These are phyloP conservation scores for Lysiphlebus fabarum DNA, from an alignment of 1,140 invertebrate species.

Conservation along the genomic window DNA sequence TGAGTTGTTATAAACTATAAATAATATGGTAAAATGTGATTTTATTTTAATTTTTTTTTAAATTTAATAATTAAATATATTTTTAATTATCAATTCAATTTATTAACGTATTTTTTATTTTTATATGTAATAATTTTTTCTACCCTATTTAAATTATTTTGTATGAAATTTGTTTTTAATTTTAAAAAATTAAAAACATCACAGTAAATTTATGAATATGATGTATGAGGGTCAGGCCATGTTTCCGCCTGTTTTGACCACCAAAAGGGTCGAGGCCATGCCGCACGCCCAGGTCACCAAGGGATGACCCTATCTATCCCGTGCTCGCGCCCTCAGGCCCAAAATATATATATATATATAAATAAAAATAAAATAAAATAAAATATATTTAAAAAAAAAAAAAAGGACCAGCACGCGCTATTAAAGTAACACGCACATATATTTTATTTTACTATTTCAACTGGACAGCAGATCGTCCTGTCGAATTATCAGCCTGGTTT, in stretches of 20 bases:
- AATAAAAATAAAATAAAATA: background rate
- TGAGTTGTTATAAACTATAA: too few species aligned
- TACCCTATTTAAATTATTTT: conserved; percentile 14
- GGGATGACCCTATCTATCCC: conserved; percentile 40
- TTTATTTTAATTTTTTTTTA: too few species aligned
- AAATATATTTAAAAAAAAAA: too few species aligned
- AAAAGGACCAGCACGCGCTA: conserved; percentile 8
- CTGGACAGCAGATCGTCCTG: conserved; percentile 5
- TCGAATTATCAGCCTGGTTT: conserved; percentile 19
- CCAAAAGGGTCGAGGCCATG: conserved; percentile 49
- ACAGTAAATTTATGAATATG: conserved; percentile 27
- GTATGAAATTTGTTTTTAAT: conserved; percentile 17
- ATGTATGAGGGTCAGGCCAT: conserved; percentile 54
- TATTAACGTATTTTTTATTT: too few species aligned
- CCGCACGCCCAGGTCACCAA: conserved; percentile 49
- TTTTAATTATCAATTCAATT: too few species aligned
- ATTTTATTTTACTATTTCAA: too few species aligned
- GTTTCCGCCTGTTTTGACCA: conserved; percentile 57
- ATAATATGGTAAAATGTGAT: too few species aligned
- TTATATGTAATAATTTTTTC: background rate
- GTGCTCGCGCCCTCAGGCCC: conserved; percentile 38
- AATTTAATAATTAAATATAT: too few species aligned
- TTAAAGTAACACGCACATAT: background rate
- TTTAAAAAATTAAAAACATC: conserved; percentile 4
- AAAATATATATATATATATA: background rate